Evolutionary conservation across 2,113 vertebrate genomes (phyloP), one percentile per base, ranked within the genome.

Genomic region (Psettodes erumei): DNA sequence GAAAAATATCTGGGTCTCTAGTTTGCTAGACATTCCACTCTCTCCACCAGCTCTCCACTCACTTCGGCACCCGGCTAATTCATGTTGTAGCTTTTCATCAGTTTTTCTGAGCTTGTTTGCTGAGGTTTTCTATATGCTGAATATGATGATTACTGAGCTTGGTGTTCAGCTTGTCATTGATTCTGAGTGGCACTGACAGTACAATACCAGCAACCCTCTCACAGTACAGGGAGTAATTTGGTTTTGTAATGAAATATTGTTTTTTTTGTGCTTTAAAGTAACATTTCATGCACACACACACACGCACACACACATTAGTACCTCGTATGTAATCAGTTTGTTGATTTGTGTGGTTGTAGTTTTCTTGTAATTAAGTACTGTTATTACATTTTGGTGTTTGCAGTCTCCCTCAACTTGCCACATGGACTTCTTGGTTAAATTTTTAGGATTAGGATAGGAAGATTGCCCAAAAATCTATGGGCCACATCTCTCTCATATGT

Each of bases 401-500:
- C 23, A 62, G 1, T 72, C 38, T 51, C 23, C 35, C 32, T 50
- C 32, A 48, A 7, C 6, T 7, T 33, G 4, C 12, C 18, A 19
- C 0, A 1, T 42, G 8, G 11, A 18, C 25, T n/a, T 40, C n/a
- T n/a, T n/a, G n/a, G n/a, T n/a, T n/a, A n/a, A n/a, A n/a, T n/a
- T n/a, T n/a, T n/a, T n/a, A n/a, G n/a, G n/a, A n/a, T n/a, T n/a
- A n/a, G n/a, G n/a, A n/a, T n/a, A n/a, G n/a, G n/a, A n/a, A 28
- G 28, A 60, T 18, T 10, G 21, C 40, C 37, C 13, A 37, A 71
- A 76, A 66, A 40, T 54, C 43, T 67, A 13, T 54, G 54, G 37
- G 9, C 64, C 75, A 37, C n/a, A 38, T 37, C 78, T 48, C 23
- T 56, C 38, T 86, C 75, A 38, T 80, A 82, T 71, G 63, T 71